These are phyloP conservation scores for Aphis gossypii DNA, from an alignment of 1,140 invertebrate species.

Conservation along the genomic window DNA sequence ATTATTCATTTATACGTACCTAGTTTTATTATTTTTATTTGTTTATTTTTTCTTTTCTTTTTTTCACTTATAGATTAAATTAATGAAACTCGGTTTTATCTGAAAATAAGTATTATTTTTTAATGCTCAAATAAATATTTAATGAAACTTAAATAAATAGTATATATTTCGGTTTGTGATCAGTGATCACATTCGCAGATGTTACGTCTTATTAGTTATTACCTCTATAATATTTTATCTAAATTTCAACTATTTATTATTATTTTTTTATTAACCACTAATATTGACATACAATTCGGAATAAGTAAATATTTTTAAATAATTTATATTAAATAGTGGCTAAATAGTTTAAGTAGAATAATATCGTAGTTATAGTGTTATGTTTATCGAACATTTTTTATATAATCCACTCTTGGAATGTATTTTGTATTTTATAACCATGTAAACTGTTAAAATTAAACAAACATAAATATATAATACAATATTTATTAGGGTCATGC, in stretches of 20 bases:
- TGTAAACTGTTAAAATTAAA: background rate
- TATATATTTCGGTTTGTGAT: background rate
- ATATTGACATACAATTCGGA: background rate
- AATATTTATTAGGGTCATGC: background rate
- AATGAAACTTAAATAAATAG: background rate
- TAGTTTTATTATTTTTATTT: background rate
- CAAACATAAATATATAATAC: background rate
- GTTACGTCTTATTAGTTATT: no score
- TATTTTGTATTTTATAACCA: background rate
- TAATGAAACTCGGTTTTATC: background rate
- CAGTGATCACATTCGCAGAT: no score
- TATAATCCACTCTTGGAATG: background rate
- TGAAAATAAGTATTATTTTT: background rate
- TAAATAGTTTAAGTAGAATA: no score
- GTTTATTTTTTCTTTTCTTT: background rate
- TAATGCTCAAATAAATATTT: background rate
- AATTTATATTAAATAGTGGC: background rate
- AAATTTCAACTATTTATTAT: no score
- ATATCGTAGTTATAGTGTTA: background rate
- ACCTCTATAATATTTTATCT: no score
- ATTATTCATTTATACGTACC: background rate
- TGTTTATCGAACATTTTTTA: background rate
- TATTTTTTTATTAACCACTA: no score
- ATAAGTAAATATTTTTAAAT: background rate
- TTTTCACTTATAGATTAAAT: constrained; percentile 8